Base-by-base conservation (phyloP, 2,888 invertebrate species). In the Archips crataeganus region DNA sequence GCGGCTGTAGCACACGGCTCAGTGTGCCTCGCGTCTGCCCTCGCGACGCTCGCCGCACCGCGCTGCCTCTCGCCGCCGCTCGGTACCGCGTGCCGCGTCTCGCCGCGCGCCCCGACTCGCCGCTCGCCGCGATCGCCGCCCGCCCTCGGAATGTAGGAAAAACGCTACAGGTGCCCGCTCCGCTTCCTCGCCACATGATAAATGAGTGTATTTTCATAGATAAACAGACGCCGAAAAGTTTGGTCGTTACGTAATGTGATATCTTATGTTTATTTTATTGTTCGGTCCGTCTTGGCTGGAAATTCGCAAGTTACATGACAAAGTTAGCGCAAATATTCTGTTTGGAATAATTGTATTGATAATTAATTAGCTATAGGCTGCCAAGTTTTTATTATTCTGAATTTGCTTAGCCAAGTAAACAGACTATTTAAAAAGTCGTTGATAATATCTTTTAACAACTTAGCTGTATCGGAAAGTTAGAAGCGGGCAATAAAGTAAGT, bases 81-180 rank as follows among this genome's bases (percentile, higher is more conserved):
- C 54, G 42, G 23, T 23, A 23, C 23, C 68, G 67, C 65, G 63
- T 75, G 23, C 70, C 63, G 47, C 45, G 32, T 13, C 73, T 39
- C 73, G 47, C 57, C 47, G 67, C 71, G 65, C 71, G 71, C 71
- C 57, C 59, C 77, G 59, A 62, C 70, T 45, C 63, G 49, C 74
- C 34, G 67, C 68, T 49, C 66, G 45, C 62, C 70, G 64, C 72
- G 66, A 61, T 32, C 63, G 73, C 67, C 47, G 45, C 73, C 49
- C 71, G 59, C 62, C 62, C 66, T 51, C 75, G 76, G 75, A 76
- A 87, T 84, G 85, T 83, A 82, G 83, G 83, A 85, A 85, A 85
- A 87, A 86, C 82, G 87, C 91, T 84, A 91, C 90, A 91, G 90
- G 90, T 91, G 91, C 87, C 82, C 75, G 77, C 75, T 77, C 81